phyloP scores from a whole-genome alignment of 1,140 invertebrate genomes.

The Phymorhynchus buccinoides region DNA sequence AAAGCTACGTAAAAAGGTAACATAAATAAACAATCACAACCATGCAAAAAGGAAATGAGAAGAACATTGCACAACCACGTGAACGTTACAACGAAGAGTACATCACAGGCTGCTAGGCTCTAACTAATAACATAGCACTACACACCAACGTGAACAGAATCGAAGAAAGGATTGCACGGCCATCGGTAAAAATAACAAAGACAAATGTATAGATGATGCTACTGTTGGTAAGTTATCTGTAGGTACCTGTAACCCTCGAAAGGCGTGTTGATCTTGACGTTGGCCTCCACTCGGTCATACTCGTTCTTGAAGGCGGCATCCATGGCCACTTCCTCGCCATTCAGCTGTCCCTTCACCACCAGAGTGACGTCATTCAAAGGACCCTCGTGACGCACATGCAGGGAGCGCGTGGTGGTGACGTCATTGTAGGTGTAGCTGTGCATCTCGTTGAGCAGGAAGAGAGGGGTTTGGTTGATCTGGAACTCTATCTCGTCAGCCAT shows the following conservation, averaged over 20 bases:
- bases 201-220: too few relatives aligned
- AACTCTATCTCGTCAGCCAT: background rate
- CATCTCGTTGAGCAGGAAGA: background rate
- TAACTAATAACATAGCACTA: too few relatives aligned
- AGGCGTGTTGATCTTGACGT: constrained; percentile 26
- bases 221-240: too few relatives aligned
- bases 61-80: too few relatives aligned
- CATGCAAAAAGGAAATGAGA: too few relatives aligned
- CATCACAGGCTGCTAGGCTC: too few relatives aligned
- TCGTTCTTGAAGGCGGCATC: constrained; percentile 25
- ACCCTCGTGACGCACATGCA: background rate
- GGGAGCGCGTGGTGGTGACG: background rate
- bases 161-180: too few relatives aligned
- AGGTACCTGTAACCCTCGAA: constrained; percentile 22
- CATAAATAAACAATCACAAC: too few relatives aligned
- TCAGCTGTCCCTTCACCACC: background rate
- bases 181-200: too few relatives aligned
- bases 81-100: too few relatives aligned
- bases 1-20: too few relatives aligned
- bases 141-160: too few relatives aligned
- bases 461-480: background rate
- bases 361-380: constrained; percentile 24
- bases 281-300: background rate
- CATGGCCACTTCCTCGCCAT: constrained; percentile 4
- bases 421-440: background rate